phyloP scores from a whole-genome alignment of 2,113 vertebrate species.

The Salvator merianae region DNA sequence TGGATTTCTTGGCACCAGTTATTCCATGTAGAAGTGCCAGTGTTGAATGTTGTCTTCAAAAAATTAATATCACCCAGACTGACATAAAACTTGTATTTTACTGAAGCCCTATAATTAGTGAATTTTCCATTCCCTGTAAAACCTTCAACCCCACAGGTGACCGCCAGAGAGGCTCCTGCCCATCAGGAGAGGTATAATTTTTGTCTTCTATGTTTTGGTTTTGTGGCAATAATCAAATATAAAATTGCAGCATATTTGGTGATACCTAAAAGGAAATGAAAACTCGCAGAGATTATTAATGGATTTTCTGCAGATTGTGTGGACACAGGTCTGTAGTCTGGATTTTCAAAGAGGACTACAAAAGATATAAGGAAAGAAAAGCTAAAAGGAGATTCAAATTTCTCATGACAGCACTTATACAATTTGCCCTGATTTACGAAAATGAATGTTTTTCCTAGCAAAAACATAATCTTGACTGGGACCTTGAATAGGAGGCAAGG shows the following conservation, averaged over 20 bases:
- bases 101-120: constrained; percentile 46
- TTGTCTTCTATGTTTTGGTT: constrained; percentile 50
- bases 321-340: no score
- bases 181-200: constrained; percentile 39
- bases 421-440: no score
- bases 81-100: constrained; percentile 41
- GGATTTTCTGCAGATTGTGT: constrained; percentile 44
- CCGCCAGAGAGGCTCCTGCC: constrained; percentile 8
- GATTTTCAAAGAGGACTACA: background rate
- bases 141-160: constrained; percentile 29
- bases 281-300: constrained; percentile 59
- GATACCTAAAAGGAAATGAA: constrained; percentile 54
- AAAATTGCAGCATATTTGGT: constrained; percentile 44
- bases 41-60: constrained; percentile 37
- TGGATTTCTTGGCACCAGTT: constrained; percentile 33
- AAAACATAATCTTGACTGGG: no score
- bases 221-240: constrained; percentile 25
- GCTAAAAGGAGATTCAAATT: no score
- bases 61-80: constrained; percentile 17
- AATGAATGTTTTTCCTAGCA: no score
- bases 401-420: no score
- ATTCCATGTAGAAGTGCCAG: constrained; percentile 18
- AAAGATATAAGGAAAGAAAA: background rate
- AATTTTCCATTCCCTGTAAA: constrained; percentile 50
- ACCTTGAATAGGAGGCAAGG: no score